A percentile compares a stretch with the other conserved stretches of the same genome.
These are phyloP conservation scores for Adela reaumurella DNA, from an alignment of 2,888 invertebrate genomes.

Conservation along the genomic window DNA sequence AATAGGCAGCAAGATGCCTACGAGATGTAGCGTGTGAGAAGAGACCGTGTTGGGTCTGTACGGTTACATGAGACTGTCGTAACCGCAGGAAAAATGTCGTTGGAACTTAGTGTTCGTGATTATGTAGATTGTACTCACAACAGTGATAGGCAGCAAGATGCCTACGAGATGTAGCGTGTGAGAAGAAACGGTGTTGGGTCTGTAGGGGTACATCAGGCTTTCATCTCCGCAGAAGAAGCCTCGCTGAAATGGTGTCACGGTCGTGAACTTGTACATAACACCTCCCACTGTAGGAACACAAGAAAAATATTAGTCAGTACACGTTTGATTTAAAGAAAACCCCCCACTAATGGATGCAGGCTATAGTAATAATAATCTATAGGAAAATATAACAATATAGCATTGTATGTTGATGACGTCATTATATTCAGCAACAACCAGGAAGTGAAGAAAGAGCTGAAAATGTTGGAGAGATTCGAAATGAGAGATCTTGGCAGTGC, in stretches of 20 bases:
- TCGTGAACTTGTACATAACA: conserved; percentile 18
- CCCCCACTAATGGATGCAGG: no score
- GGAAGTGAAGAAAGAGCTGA: no score
- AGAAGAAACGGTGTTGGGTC: conserved; percentile 71
- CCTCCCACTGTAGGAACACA: conserved; percentile 20
- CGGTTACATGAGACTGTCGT: conserved; percentile 84
- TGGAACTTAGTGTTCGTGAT: no score
- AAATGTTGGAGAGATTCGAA: no score
- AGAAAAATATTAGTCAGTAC: no score
- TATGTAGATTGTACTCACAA: conserved; percentile 56
- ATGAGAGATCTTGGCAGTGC: no score
- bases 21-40: conserved; percentile 64
- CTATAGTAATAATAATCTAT: no score
- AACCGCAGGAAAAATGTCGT: conserved; percentile 95
- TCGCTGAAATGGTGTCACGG: conserved; percentile 62
- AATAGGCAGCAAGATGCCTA: no score
- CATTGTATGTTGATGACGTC: no score
- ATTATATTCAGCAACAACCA: no score
- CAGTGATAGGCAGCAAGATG: conserved; percentile 60
- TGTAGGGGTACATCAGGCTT: conserved; percentile 80
- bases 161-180: conserved; percentile 68
- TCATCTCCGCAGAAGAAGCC: conserved; percentile 96
- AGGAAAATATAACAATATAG: no score
- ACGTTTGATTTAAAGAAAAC: no score
- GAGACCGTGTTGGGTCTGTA: conserved; percentile 75